Conservation (phyloP, 2,797 vertebrate genomes). For the Otus scops region DNA sequence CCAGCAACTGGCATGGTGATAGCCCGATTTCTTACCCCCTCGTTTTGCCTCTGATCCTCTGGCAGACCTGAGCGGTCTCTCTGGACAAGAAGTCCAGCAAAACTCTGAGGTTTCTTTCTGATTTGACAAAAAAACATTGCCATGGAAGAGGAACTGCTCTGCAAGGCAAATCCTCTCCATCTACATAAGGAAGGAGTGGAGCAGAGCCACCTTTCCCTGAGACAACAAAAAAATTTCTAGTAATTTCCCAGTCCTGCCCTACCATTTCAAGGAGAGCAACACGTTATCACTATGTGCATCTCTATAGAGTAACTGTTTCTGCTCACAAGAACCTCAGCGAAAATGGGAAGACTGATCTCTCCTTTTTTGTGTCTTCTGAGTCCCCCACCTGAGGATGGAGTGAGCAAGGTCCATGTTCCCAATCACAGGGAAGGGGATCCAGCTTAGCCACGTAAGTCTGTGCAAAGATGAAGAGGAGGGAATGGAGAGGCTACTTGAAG, state of each 20-base stretch:
- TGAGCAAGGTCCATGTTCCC: neutral
- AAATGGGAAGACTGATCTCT: neutral
- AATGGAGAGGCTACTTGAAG: neutral
- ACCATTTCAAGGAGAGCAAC: neutral
- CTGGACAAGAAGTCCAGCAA: neutral
- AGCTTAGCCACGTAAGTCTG: neutral
- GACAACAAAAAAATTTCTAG: neutral
- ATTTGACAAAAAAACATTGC: neutral
- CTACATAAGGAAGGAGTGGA: neutral
- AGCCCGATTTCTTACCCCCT: rapidly evolving
- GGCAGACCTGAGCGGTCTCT: neutral
- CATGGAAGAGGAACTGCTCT: neutral
- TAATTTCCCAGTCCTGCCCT: neutral
- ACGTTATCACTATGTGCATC: rapidly evolving
- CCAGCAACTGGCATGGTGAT: neutral
- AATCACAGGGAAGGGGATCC: neutral
- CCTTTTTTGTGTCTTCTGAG: neutral
- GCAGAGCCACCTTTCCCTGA: neutral
- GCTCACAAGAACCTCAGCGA: neutral
- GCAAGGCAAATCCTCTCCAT: neutral
- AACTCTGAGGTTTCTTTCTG: neutral
- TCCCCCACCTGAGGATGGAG: neutral
- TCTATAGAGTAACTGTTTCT: neutral
- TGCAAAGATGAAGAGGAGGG: neutral
- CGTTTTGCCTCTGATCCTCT: neutral